phyloP scores from a whole-genome alignment of 2,888 invertebrate genomes.

The Lasioglossum figueresi region DNA sequence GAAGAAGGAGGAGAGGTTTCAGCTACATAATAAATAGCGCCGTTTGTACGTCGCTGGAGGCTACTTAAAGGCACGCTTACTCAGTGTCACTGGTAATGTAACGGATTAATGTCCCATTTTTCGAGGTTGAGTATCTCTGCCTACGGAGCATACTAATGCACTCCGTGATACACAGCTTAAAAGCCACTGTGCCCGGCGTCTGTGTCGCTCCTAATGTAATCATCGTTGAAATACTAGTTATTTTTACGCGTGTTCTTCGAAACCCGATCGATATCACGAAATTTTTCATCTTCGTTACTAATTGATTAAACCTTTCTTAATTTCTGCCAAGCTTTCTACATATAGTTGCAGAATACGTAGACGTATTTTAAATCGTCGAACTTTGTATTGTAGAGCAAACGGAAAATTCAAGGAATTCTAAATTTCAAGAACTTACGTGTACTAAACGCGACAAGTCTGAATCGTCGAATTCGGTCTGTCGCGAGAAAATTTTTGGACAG shows the following conservation, averaged over 20 bases:
- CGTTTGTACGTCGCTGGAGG: constrained; percentile 65
- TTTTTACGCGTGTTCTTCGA: neutral
- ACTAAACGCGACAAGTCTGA: neutral
- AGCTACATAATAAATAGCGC: constrained; percentile 66
- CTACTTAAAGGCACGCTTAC: constrained; percentile 71
- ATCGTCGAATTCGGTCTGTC: neutral
- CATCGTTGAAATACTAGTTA: constrained; percentile 52
- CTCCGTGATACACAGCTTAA: constrained; percentile 54
- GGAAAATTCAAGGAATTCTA: too few species aligned
- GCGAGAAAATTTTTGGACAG: neutral
- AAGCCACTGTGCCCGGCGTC: constrained; percentile 57
- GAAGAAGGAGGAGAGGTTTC: constrained; percentile 24
- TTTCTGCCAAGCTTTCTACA: too few species aligned
- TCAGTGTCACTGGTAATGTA: constrained; percentile 73
- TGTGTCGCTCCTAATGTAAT: constrained; percentile 64
- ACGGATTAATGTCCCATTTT: constrained; percentile 74
- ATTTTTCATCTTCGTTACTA: neutral
- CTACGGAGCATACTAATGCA: constrained; percentile 70
- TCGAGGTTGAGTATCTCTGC: constrained; percentile 69
- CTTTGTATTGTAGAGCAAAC: too few species aligned
- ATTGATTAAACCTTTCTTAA: too few species aligned
- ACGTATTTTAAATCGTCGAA: too few species aligned
- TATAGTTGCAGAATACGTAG: neutral
- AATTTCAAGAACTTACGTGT: neutral
- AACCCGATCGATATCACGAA: neutral